Conservation (phyloP, 2,888 invertebrate genomes). For the Anthophora plumipes region DNA sequence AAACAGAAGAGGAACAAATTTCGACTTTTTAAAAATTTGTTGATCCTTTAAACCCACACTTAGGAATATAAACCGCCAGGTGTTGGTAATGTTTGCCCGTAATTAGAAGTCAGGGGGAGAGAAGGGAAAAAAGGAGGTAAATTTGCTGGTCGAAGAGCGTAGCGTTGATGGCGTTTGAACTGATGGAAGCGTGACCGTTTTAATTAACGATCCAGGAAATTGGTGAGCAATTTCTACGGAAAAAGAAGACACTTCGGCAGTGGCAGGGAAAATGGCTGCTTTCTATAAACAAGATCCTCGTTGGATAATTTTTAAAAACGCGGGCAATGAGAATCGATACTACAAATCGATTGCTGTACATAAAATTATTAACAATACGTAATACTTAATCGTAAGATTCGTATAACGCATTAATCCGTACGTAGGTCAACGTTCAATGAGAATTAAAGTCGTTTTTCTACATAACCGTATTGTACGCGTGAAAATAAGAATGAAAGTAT, state of each 20-base stretch:
- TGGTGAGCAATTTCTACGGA: background rate
- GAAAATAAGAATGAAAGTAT: background rate
- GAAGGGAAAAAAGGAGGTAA: background rate
- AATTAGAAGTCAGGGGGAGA: background rate
- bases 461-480: background rate
- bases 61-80: background rate
- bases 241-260: background rate
- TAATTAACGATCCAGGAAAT: slow-evolving; percentile 12
- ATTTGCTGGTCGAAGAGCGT: background rate
- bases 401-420: slow-evolving; percentile 1
- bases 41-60: background rate
- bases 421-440: background rate
- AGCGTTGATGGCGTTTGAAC: background rate
- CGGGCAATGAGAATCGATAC: background rate
- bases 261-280: background rate
- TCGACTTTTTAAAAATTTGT: no score
- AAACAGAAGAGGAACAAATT: no score
- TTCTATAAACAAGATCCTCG: background rate
- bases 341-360: background rate
- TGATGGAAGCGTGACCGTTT: background rate
- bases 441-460: background rate
- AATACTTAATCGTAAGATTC: slow-evolving; percentile 16
- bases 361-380: background rate
- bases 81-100: background rate
- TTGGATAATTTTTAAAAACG: background rate